phyloP scores from a whole-genome alignment of 2,113 vertebrate genomes.

The Dolichallabes microphthalmus region DNA sequence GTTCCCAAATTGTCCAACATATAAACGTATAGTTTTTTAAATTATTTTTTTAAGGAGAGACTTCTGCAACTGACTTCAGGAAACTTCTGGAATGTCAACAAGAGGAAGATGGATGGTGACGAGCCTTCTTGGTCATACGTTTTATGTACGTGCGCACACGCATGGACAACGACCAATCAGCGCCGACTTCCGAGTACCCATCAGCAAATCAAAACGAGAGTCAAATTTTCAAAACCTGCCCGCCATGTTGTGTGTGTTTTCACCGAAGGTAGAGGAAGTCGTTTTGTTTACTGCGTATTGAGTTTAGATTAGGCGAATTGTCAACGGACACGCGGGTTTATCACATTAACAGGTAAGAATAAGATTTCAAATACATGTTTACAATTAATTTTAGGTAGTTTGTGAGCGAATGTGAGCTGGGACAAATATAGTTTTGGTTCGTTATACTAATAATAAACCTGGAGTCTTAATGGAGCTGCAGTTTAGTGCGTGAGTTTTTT shows the following conservation, averaged over 20 bases:
- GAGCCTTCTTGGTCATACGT: no score
- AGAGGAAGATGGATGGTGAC: no score
- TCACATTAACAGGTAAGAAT: background rate
- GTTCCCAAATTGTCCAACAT: no score
- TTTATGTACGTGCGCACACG: background rate
- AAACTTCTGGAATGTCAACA: no score
- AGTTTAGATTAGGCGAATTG: background rate
- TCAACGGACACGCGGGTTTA: background rate
- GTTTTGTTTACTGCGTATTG: constrained; percentile 10
- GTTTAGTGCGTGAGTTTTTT: background rate
- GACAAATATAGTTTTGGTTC: background rate
- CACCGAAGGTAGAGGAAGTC: background rate
- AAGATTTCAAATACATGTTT: background rate
- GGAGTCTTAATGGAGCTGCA: background rate
- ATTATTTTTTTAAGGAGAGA: no score
- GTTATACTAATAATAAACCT: background rate
- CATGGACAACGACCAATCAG: constrained; percentile 57
- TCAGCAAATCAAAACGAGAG: constrained; percentile 55
- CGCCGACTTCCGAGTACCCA: fast-evolving
- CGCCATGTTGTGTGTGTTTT: constrained; percentile 58
- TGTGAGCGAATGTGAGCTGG: background rate
- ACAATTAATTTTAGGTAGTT: background rate
- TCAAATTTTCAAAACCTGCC: constrained; percentile 62
- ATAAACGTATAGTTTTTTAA: no score
- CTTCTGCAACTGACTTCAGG: no score